Conservation (phyloP, 2,113 vertebrate genomes). For the Epinephelus fuscoguttatus region DNA sequence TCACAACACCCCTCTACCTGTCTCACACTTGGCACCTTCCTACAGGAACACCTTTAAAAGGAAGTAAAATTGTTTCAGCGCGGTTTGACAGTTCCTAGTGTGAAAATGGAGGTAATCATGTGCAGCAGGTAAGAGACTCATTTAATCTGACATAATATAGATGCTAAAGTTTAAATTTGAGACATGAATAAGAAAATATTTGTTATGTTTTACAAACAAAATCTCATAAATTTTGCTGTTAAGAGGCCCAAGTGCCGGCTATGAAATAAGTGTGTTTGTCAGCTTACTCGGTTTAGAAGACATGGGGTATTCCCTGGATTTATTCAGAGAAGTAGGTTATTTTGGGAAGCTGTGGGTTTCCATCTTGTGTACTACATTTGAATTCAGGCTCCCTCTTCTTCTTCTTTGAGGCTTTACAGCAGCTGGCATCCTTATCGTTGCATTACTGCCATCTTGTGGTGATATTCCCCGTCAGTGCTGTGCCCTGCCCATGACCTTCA, state of each 20-base stretch:
- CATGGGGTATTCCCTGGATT: neutral
- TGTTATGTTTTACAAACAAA: neutral
- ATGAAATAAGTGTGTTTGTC: neutral
- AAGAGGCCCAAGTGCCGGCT: too few species aligned
- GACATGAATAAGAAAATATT: neutral
- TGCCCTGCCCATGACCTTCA: too few species aligned
- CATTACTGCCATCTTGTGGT: constrained; percentile 30
- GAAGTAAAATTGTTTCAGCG: neutral
- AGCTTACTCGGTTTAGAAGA: too few species aligned
- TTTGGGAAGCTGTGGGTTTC: neutral
- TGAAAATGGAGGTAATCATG: neutral
- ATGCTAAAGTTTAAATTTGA: neutral
- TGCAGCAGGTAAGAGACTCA: neutral
- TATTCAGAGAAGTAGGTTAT: neutral
- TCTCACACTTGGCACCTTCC: constrained; percentile 4
- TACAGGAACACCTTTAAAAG: neutral
- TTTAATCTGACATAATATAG: neutral
- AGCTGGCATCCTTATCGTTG: neutral
- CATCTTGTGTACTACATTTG: neutral
- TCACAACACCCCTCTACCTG: neutral
- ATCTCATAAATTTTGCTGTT: too few species aligned
- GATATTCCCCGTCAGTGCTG: too few species aligned
- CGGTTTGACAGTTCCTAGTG: neutral
- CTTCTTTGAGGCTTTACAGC: neutral
- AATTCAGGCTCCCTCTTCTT: neutral